These are phyloP conservation scores for Nerophis ophidion DNA, from an alignment of 2,113 vertebrate species.

Conservation along the genomic window DNA sequence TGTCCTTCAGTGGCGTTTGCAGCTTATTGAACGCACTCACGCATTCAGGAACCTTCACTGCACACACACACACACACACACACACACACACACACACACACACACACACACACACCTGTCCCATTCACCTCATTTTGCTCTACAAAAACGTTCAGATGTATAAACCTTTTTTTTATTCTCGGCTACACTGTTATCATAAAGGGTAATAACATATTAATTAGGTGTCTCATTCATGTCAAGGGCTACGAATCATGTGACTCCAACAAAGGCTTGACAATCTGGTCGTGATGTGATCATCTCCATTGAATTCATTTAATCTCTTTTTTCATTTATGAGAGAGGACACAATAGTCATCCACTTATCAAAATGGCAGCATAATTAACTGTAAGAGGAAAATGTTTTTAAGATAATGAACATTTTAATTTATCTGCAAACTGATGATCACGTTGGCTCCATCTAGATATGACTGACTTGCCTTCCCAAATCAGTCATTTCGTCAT, in stretches of 20 bases:
- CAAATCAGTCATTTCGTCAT: conserved; percentile 32
- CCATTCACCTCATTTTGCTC: conserved; percentile 12
- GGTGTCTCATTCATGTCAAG: conserved; percentile 43
- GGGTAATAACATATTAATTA: conserved; percentile 66
- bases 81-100: conserved; percentile 27
- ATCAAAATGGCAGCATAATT: conserved; percentile 68
- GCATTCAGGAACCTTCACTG: conserved; percentile 39
- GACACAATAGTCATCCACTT: conserved; percentile 65
- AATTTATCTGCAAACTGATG: conserved; percentile 43
- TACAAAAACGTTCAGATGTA: conserved; percentile 27
- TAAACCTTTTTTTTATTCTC: conserved; percentile 33
- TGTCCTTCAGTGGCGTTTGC: conserved; percentile 62
- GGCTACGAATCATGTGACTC: conserved; percentile 40
- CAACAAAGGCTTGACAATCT: conserved; percentile 46
- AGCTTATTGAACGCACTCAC: conserved; percentile 58
- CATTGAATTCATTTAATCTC: conserved; percentile 60
- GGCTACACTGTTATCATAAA: conserved; percentile 36
- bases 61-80: conserved; percentile 33
- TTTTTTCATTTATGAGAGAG: conserved; percentile 55
- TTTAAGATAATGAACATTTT: conserved; percentile 57
- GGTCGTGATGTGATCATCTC: conserved; percentile 49
- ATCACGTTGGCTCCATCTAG: conserved; percentile 40
- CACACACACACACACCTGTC: conserved; percentile 28
- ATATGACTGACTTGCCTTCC: conserved; percentile 46
- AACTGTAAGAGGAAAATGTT: conserved; percentile 62